Conservation (phyloP, 2,113 vertebrate genomes). For the Pyxicephalus adspersus region DNA sequence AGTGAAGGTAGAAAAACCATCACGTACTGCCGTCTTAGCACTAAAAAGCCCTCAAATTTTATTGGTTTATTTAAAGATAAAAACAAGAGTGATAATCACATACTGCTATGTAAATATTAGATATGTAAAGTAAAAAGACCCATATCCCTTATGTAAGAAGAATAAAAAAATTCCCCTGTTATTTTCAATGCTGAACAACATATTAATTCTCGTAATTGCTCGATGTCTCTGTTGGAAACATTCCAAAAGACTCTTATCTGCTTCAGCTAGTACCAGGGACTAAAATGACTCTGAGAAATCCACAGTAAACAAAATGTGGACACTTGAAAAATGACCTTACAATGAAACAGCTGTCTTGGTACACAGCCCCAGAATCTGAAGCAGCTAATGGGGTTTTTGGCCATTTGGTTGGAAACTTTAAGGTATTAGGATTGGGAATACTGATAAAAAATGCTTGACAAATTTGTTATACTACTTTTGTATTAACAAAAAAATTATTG, state of each 20-base stretch:
- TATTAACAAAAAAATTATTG: no score
- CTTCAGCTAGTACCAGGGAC: slow-evolving; percentile 26
- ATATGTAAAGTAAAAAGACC: no score
- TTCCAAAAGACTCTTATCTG: slow-evolving; percentile 30
- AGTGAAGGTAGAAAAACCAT: no score
- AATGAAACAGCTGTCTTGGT: slow-evolving; percentile 22
- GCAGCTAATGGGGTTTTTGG: background rate
- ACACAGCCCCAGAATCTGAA: background rate
- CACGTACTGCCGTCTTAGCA: no score
- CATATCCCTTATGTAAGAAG: no score
- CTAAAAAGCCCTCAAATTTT: no score
- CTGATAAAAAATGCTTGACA: background rate
- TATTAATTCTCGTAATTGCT: slow-evolving; percentile 7
- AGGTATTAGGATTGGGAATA: background rate
- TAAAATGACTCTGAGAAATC: background rate
- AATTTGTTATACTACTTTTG: background rate
- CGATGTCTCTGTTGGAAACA: slow-evolving; percentile 9
- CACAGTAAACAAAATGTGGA: slow-evolving; percentile 27
- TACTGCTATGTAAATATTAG: no score
- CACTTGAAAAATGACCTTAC: background rate
- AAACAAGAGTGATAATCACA: no score
- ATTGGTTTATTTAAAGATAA: no score
- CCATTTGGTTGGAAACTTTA: background rate
- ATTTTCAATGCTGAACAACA: background rate
- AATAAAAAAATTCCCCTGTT: no score